Percentiles rank a stretch among this genome's conserved stretches.
Conservation (phyloP, 2,113 vertebrate species). For the Ameiurus melas region DNA sequence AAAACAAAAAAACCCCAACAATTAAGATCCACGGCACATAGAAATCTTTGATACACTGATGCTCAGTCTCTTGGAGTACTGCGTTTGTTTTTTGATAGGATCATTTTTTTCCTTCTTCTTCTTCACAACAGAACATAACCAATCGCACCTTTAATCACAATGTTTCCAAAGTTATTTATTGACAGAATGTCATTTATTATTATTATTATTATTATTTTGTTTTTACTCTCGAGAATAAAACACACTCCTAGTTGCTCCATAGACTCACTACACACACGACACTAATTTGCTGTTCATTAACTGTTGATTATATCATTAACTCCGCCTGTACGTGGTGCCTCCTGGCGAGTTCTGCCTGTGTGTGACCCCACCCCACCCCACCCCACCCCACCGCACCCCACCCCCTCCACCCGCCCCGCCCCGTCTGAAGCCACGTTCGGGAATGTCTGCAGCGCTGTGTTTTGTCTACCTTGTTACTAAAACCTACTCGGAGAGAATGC, state of each 20-base stretch:
- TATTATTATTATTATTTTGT: too few species aligned
- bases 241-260: conserved; percentile 3
- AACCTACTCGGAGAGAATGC: conserved; percentile 55
- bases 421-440: conserved; percentile 43
- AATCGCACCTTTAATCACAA: conserved; percentile 1
- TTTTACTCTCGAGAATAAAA: neutral
- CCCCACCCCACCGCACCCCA: neutral
- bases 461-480: conserved; percentile 52
- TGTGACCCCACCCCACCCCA: neutral
- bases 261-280: conserved; percentile 46
- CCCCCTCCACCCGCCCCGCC: neutral
- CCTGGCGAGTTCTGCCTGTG: conserved; percentile 45
- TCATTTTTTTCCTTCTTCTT: neutral
- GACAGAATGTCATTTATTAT: neutral
- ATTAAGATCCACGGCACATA: neutral
- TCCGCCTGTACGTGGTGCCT: conserved; percentile 43
- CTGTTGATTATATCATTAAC: conserved; percentile 43
- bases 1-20: neutral
- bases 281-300: conserved; percentile 45
- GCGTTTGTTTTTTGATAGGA: neutral
- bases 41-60: too few species aligned
- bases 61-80: too few species aligned
- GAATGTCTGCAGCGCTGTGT: conserved; percentile 44
- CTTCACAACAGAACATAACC: neutral
- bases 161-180: neutral